A percentile compares a stretch with the other conserved stretches of the same genome.
Evolutionary conservation across 1,140 invertebrate species (phyloP).

Genomic region (Tetragonula clypearis): DNA sequence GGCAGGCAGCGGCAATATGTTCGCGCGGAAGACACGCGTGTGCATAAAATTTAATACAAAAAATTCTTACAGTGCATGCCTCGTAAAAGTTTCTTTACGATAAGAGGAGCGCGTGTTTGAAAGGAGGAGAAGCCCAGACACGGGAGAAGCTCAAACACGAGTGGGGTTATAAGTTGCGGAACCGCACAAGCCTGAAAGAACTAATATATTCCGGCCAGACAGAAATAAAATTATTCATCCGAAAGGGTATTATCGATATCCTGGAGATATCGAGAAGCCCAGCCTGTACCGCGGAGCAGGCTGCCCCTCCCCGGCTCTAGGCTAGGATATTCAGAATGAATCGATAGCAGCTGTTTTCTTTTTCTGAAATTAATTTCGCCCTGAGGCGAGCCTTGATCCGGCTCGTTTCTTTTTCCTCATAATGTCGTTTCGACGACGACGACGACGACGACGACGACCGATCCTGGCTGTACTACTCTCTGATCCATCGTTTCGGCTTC

Average conservation of each 20-base stretch:
- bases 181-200: constrained; percentile 53
- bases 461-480: background rate
- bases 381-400: background rate
- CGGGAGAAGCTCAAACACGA: constrained; percentile 52
- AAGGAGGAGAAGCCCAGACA: constrained; percentile 25
- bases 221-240: constrained; percentile 67
- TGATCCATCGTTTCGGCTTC: constrained; percentile 11
- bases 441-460: too few relatives aligned
- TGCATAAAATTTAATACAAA: constrained; percentile 61
- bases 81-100: constrained; percentile 67
- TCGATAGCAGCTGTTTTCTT: constrained; percentile 68
- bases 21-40: constrained; percentile 20
- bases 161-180: constrained; percentile 59
- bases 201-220: constrained; percentile 63
- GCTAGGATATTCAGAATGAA: constrained; percentile 67
- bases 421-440: constrained; percentile 3
- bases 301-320: background rate
- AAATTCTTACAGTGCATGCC: constrained; percentile 54
- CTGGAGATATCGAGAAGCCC: background rate
- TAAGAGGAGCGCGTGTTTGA: constrained; percentile 52
- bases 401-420: background rate
- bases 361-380: constrained; percentile 67
- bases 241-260: constrained; percentile 65
- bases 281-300: background rate
- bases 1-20: background rate